Conservation (phyloP, 2,888 invertebrate genomes). For the Conops quadrifasciatus region DNA sequence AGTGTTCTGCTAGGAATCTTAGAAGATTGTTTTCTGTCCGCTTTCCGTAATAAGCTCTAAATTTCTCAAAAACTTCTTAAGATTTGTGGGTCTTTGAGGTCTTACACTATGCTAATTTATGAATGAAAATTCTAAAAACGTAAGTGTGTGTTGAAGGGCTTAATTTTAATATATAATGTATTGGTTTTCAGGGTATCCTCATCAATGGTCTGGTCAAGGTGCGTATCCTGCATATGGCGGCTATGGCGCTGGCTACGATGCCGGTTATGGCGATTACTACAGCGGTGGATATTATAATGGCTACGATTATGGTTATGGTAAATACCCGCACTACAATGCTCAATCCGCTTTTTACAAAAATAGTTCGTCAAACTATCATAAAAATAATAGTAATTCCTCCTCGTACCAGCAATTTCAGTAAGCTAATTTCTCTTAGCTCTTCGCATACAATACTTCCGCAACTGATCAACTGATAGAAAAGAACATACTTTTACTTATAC, state of each 20-base stretch:
- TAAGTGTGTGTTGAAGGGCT: no score
- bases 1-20: no score
- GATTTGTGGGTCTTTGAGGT: no score
- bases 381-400: constrained; percentile 59
- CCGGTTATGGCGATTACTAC: constrained; percentile 77
- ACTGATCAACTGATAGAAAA: constrained; percentile 8
- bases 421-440: constrained; percentile 41
- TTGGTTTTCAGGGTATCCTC: constrained; percentile 55
- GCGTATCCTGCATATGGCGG: constrained; percentile 78
- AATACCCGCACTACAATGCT: constrained; percentile 62
- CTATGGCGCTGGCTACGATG: constrained; percentile 70
- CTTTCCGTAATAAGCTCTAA: no score
- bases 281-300: constrained; percentile 71
- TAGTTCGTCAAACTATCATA: constrained; percentile 61
- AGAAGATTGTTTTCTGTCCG: no score
- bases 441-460: constrained; percentile 12
- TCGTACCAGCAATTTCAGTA: constrained; percentile 57
- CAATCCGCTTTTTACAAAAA: constrained; percentile 62
- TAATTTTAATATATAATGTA: neutral
- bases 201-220: constrained; percentile 67
- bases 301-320: constrained; percentile 73
- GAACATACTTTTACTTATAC: neutral
- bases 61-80: no score
- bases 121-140: no score
- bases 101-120: no score